Evolutionary conservation across 2,888 invertebrate species (phyloP), one percentile per base, ranked within the genome.

Genomic region (Ennomos fuscantarius): DNA sequence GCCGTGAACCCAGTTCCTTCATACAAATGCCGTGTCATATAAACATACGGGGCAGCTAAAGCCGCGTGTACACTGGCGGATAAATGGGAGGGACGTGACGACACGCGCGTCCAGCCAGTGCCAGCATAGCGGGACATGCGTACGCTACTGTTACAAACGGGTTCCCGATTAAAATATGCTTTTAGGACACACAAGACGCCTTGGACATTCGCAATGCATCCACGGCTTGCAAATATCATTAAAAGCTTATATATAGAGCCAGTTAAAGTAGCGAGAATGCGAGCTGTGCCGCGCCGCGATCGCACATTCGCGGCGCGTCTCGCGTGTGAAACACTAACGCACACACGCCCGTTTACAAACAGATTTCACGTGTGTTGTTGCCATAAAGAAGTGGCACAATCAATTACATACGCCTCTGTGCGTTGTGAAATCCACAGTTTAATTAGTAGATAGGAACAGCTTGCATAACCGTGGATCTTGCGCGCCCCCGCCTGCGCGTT

Each of bases 401-500:
- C 78, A 78, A 74, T 78, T 74, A 72, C 72, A 66, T 61, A 68
- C 69, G 68, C 63, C 66, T 65, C 63, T 63, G 55, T 62, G 62
- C 55, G 67, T 77, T 77, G 75, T 72, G 75, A 77, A 78, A 79
- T 68, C 68, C 62, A 61, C 73, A 70, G 69, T 71, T 74, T 73
- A 73, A 76, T 78, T 72, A 72, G 62, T 47, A 54, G 62, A 63
- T 55, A 60, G 55, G 56, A 51, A 53, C 58, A 51, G 45, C 57
- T 67, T 67, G 67, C 65, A 63, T 67, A 65, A 67, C 55, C 48
- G 51, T 49, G 60, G 55, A 57, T 60, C 60, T 55, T 35, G 43
- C 48, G 11, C 35, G 11, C 13, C 15, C 35, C 48, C 9, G 33
- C 32, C 40, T 9, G 48, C 36, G 39, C 52, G 41, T 37, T 34